A percentile compares a stretch with the other conserved stretches of the same genome.
phyloP scores from a whole-genome alignment of 2,888 invertebrate species.

The Nysson spinosus region DNA sequence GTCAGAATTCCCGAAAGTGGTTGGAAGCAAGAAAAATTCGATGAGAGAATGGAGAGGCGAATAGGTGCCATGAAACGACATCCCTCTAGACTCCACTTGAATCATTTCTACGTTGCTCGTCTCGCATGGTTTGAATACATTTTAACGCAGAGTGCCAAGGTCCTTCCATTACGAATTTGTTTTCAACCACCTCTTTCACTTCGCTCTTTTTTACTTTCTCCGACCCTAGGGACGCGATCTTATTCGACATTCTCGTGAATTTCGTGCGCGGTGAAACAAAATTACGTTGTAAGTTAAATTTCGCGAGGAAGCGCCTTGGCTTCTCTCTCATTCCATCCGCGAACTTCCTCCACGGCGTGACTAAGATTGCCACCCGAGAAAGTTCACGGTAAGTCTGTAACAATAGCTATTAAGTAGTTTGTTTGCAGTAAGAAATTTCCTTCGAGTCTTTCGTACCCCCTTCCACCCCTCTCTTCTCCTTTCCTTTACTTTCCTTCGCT shows the following conservation, averaged over 20 bases:
- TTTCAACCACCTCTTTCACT: background rate
- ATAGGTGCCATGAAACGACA: no score
- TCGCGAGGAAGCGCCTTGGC: constrained; percentile 6
- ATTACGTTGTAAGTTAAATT: constrained; percentile 36
- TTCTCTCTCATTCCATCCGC: background rate
- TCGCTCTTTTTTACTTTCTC: background rate
- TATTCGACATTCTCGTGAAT: constrained; percentile 23
- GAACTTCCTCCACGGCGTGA: constrained; percentile 16
- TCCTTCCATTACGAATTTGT: constrained; percentile 8
- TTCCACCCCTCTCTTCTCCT: constrained; percentile 10
- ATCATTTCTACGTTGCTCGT: background rate
- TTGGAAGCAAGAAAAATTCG: background rate
- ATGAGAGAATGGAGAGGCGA: no score
- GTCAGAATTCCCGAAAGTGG: constrained; percentile 4
- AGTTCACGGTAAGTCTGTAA: constrained; percentile 58
- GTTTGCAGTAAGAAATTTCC: constrained; percentile 66
- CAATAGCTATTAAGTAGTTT: constrained; percentile 68
- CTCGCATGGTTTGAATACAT: constrained; percentile 9
- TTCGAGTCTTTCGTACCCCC: constrained; percentile 28
- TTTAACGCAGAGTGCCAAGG: constrained; percentile 13
- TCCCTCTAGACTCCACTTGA: background rate
- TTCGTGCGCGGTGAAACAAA: constrained; percentile 29
- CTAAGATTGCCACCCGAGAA: constrained; percentile 38
- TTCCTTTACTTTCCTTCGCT: no score
- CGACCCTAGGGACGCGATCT: background rate